Conservation (phyloP, 2,113 vertebrate genomes). For the Romanogobio albipinnatus region DNA sequence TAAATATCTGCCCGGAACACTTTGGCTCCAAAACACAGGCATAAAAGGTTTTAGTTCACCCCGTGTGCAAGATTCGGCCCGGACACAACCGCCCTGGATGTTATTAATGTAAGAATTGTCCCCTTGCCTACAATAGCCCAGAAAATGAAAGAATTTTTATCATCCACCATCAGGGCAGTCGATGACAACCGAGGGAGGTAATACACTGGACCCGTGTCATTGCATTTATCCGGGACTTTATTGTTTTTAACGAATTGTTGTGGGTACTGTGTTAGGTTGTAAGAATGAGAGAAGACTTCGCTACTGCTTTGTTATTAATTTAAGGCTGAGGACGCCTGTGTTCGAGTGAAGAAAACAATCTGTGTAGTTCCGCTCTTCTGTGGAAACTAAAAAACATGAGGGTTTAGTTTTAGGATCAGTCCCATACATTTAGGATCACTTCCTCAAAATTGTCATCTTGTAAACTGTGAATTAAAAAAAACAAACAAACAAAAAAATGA, state of each 20-base stretch:
- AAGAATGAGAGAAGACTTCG: conserved; percentile 39
- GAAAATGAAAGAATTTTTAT: conserved; percentile 59
- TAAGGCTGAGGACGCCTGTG: conserved; percentile 40
- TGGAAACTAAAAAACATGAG: not conserved
- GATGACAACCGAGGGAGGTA: conserved; percentile 48
- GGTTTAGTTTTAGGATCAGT: not conserved
- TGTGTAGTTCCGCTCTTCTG: not conserved
- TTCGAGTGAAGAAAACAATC: conserved; percentile 1
- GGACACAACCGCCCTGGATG: conserved; percentile 6
- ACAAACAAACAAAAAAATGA: no score
- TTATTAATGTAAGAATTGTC: conserved; percentile 53
- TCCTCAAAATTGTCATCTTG: not conserved
- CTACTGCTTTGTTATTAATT: conserved; percentile 33
- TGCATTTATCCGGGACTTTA: conserved; percentile 51
- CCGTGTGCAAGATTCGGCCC: not conserved
- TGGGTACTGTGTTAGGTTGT: conserved; percentile 3
- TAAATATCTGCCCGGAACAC: not conserved
- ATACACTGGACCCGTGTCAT: conserved; percentile 44
- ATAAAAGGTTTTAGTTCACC: conserved; percentile 43
- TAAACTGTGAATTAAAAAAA: no score
- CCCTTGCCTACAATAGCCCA: conserved; percentile 52
- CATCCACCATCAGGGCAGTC: conserved; percentile 39
- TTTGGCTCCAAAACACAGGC: conserved; percentile 13
- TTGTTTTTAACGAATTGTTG: conserved; percentile 50
- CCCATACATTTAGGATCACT: not conserved